Base-by-base conservation (phyloP, 1,140 invertebrate species). In the Nautilus pompilius region DNA sequence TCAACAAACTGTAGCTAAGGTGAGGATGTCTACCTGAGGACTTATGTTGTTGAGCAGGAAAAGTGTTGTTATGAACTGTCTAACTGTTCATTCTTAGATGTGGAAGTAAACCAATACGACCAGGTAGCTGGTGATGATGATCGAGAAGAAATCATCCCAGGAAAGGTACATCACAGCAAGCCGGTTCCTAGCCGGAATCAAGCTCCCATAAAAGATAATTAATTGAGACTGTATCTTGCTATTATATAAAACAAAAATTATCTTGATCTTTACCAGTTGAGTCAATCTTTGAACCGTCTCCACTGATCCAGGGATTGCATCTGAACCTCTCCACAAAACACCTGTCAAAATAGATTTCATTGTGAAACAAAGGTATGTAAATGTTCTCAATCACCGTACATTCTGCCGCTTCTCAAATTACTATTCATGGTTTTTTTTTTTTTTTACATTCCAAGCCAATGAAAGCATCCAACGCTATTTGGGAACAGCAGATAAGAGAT, bases 321-420 rank as follows among this genome's bases (percentile, higher is more conserved):
- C 68, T 17, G 24, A 36, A 15, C 65, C 70, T 69, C 76, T 71
- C 75, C 74, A 79, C 22, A 79, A 36, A 2, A 79, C 77, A 53
- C 77, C 77, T 79, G 60, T 28, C 63, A 60, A 45, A 26, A 13
- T 20, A 46, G 13, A 46, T n/a, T n/a, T n/a, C n/a, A n/a, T n/a
- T n/a, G n/a, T n/a, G n/a, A n/a, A n/a, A n/a, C n/a, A n/a, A n/a
- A n/a, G n/a, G n/a, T n/a, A n/a, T n/a, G n/a, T n/a, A n/a, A n/a
- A n/a, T n/a, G n/a, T n/a, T n/a, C n/a, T n/a, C n/a, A n/a, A n/a
- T n/a, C n/a, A n/a, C n/a, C n/a, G n/a, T n/a, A n/a, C n/a, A n/a
- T n/a, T n/a, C n/a, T n/a, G n/a, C n/a, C n/a, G n/a, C n/a, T n/a
- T n/a, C n/a, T n/a, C n/a, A n/a, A n/a, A n/a, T n/a, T n/a, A n/a